These are phyloP conservation scores for Matsumyia berberina DNA, from an alignment of 2,888 invertebrate genomes.

Conservation along the genomic window DNA sequence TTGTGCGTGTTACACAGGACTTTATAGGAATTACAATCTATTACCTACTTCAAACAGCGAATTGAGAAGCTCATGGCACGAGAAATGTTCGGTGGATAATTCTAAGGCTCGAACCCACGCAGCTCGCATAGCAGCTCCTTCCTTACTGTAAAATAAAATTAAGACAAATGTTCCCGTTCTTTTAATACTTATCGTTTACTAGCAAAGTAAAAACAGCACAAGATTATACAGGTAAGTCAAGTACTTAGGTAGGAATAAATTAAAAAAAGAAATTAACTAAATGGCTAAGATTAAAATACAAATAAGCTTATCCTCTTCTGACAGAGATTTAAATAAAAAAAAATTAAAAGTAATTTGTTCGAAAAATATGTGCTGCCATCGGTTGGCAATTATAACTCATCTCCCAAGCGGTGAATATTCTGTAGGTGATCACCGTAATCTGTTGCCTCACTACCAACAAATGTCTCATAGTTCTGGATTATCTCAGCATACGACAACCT, in stretches of 20 bases:
- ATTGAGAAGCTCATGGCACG: too few species aligned
- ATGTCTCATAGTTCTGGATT: conserved; percentile 92
- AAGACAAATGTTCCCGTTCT: too few species aligned
- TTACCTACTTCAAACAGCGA: too few species aligned
- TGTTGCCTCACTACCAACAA: conserved; percentile 96
- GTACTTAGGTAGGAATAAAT: conserved; percentile 37
- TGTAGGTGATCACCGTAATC: conserved; percentile 94
- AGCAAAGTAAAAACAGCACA: conserved; percentile 22
- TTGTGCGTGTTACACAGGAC: too few species aligned
- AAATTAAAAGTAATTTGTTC: conserved; percentile 9
- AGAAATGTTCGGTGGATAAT: too few species aligned
- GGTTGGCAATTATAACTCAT: conserved; percentile 88
- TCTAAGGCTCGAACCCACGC: too few species aligned
- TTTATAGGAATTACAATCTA: too few species aligned
- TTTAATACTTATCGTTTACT: conserved; percentile 40
- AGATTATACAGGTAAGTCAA: conserved; percentile 16
- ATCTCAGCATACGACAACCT: conserved; percentile 92
- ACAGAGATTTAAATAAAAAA: conserved; percentile 36
- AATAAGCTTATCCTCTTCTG: not conserved
- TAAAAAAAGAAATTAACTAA: conserved; percentile 32
- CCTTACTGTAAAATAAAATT: too few species aligned
- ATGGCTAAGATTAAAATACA: conserved; percentile 37
- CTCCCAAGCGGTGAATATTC: conserved; percentile 91
- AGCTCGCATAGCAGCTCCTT: too few species aligned
- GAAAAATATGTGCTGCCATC: not conserved